These are phyloP conservation scores for Melanotaenia trifasciata DNA, from an alignment of 2,797 vertebrate species.

Conservation along the genomic window DNA sequence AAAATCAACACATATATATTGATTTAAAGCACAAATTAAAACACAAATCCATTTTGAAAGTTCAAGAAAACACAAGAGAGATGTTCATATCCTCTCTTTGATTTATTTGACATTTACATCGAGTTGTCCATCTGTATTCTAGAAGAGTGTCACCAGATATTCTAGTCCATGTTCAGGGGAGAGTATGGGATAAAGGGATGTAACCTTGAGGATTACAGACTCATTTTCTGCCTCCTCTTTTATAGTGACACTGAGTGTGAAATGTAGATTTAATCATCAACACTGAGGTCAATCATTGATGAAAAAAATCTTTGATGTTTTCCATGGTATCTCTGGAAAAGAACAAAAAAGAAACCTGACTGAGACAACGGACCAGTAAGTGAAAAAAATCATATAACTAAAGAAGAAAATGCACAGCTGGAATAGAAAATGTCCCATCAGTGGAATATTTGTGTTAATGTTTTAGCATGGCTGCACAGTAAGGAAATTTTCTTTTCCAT, in stretches of 20 bases:
- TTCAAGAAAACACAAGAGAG: conserved; percentile 10
- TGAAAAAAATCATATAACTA: too few species aligned
- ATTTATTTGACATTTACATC: conserved; percentile 46
- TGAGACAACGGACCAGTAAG: too few species aligned
- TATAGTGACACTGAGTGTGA: conserved; percentile 40
- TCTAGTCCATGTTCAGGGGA: conserved; percentile 19
- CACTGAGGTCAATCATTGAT: conserved; percentile 26
- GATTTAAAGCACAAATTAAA: conserved; percentile 10
- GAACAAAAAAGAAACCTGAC: background rate
- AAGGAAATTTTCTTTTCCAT: background rate
- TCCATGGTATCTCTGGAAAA: conserved; percentile 1
- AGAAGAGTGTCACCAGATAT: background rate
- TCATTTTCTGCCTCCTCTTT: conserved; percentile 20
- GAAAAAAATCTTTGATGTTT: conserved; percentile 40
- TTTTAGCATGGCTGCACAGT: background rate
- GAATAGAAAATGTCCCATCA: too few species aligned
- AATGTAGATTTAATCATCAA: conserved; percentile 56
- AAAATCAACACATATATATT: background rate
- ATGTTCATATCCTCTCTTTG: conserved; percentile 20
- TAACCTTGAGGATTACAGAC: conserved; percentile 13
- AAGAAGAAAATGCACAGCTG: background rate
- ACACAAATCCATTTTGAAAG: conserved; percentile 1
- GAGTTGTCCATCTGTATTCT: conserved; percentile 1
- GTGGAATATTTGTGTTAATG: background rate
- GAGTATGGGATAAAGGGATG: conserved; percentile 2